These are phyloP conservation scores for Amazona guildingii DNA, from an alignment of 2,113 vertebrate species.

Conservation along the genomic window DNA sequence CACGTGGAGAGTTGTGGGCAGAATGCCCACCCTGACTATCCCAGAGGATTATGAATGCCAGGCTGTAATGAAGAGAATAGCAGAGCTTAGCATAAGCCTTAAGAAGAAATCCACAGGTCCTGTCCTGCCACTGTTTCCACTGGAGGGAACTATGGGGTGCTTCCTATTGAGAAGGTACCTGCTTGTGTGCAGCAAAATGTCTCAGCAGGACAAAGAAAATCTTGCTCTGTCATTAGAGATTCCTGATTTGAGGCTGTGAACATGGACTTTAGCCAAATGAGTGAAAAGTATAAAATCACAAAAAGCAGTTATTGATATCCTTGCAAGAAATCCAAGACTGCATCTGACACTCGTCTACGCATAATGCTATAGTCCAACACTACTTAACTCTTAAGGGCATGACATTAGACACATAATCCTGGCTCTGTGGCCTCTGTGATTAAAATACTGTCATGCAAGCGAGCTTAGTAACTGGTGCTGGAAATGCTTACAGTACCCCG, in stretches of 20 bases:
- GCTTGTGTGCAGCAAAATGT: fast-evolving
- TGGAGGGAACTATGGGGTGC: neutral
- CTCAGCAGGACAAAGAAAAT: neutral
- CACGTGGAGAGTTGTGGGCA: neutral
- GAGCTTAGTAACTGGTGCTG: neutral
- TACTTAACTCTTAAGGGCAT: neutral
- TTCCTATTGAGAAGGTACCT: neutral
- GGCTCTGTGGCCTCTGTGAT: neutral
- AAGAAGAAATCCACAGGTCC: neutral
- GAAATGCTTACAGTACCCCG: neutral
- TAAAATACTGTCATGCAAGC: neutral
- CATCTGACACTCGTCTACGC: neutral
- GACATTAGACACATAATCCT: neutral
- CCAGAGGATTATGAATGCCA: neutral
- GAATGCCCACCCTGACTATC: neutral
- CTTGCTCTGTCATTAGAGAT: neutral
- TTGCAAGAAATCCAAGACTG: constrained; percentile 4
- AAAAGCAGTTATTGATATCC: neutral
- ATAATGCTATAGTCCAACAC: neutral
- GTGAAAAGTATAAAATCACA: neutral
- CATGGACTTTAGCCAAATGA: neutral
- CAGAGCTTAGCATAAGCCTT: neutral
- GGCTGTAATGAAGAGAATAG: neutral
- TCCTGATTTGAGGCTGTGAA: neutral
- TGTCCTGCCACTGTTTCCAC: neutral